Percentiles rank a stretch among this genome's conserved stretches.
Evolutionary conservation across 2,888 invertebrate genomes (phyloP).

Genomic region (Strigamia transsilvanica): DNA sequence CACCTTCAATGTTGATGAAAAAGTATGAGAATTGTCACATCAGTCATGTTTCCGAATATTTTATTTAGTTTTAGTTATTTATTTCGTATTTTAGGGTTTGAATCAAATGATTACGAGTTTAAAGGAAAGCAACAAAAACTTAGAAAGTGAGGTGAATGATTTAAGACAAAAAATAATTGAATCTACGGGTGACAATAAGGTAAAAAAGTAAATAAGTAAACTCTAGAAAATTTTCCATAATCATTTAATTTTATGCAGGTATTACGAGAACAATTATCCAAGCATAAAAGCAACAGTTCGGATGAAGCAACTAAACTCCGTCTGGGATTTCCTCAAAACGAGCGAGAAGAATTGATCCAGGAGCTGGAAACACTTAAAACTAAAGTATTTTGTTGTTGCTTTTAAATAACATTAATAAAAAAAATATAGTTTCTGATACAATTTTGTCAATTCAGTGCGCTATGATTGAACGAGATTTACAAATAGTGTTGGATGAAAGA

Average conservation of each 20-base stretch:
- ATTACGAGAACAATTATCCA: constrained; percentile 64
- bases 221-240: too few relatives aligned
- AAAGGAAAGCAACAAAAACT: constrained; percentile 69
- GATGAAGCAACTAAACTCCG: constrained; percentile 64
- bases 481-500: constrained; percentile 82
- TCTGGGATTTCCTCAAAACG: constrained; percentile 68
- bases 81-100: neutral
- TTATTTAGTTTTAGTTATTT: neutral
- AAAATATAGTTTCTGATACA: neutral
- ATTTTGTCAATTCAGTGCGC: constrained; percentile 58
- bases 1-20: constrained; percentile 61
- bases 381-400: constrained; percentile 66
- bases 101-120: constrained; percentile 63
- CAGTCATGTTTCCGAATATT: neutral
- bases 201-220: constrained; percentile 56
- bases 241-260: constrained; percentile 59
- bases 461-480: constrained; percentile 78
- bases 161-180: constrained; percentile 74
- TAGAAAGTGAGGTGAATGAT: constrained; percentile 73
- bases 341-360: constrained; percentile 74
- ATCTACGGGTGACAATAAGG: constrained; percentile 66
- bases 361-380: constrained; percentile 73
- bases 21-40: neutral
- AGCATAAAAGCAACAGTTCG: constrained; percentile 63
- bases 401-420: neutral